Evolutionary conservation across 2,888 invertebrate genomes (phyloP), one percentile per base, ranked within the genome.

Genomic region (Netelia fuscicornis): DNA sequence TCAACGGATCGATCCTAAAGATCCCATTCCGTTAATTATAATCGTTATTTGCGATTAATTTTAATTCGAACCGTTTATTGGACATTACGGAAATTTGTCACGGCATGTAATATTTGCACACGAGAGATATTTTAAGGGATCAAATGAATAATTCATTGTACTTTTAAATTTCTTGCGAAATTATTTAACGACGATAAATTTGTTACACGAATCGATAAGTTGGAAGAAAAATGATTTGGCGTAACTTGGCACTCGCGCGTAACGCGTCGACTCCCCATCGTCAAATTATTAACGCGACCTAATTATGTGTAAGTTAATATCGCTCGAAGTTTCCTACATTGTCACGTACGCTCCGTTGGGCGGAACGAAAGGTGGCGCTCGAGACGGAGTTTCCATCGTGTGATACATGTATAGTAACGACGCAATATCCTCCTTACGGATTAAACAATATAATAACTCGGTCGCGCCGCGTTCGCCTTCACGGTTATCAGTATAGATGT

Each of bases 381-480:
- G 23, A 37, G 42, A n/a, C 20, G 60, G 75, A 76, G 85, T 82
- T 82, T 79, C 54, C 75, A 65, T 71, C 81, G 79, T 72, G 56
- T 62, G 60, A 37, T 64, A 65, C 42, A 76, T 65, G 64, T 77
- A 77, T 76, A 77, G 62, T 77, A 74, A 84, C 62, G 74, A 67
- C 79, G 58, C 60, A 65, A 80, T 85, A 75, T 52, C 75, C 74
- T 81, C 71, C 79, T 85, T 74, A 78, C 70, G 81, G 81, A 79
- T 85, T 84, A 85, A 85, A 81, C 84, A 85, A 85, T 81, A 85
- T 81, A 85, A 85, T 81, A 85, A 85, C 81, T 85, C 74, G 78
- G 81, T 81, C 62, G 78, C 30, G 78, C 54, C 42, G 67, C 58
- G 20, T 48, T 48, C 23, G n/a, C 20, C 20, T 13, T 20, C 54